phyloP scores from a whole-genome alignment of 30 jellyfish, hydroid and myxozoan species.

The Aurelia aurita complex sp. Pacific region DNA sequence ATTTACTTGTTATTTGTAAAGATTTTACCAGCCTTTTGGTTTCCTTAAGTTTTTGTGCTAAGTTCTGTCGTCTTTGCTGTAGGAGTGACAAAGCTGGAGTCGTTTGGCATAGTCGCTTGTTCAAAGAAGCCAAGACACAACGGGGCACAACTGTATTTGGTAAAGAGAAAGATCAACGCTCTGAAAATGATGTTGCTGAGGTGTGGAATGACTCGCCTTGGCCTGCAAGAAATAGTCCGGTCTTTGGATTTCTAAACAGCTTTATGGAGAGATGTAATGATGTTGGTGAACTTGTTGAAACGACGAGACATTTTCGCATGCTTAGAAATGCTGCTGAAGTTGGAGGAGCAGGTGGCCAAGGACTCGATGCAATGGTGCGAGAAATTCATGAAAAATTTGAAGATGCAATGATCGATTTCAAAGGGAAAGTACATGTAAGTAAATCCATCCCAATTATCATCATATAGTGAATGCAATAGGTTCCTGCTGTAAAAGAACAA shows the following conservation, averaged over 20 bases:
- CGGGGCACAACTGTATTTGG: constrained; percentile 63
- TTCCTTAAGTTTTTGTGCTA: too few species aligned
- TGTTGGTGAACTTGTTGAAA: constrained; percentile 77
- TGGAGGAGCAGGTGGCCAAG: constrained; percentile 84
- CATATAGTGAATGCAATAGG: too few species aligned
- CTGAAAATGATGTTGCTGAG: constrained; percentile 19
- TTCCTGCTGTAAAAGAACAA: too few species aligned
- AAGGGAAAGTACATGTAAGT: constrained; percentile 61
- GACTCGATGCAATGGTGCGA: constrained; percentile 73
- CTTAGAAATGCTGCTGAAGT: constrained; percentile 67
- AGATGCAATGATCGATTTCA: constrained; percentile 61
- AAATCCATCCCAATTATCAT: too few species aligned
- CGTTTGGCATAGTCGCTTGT: constrained; percentile 82
- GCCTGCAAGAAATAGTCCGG: constrained; percentile 84
- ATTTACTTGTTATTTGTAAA: too few species aligned
- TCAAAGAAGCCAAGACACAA: constrained; percentile 66
- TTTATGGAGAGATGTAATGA: constrained; percentile 88
- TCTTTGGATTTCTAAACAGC: constrained; percentile 56
- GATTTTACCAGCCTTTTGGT: too few species aligned
- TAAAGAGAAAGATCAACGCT: constrained; percentile 42
- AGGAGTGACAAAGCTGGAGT: constrained; percentile 72
- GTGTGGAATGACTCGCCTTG: constrained; percentile 85
- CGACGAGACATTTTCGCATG: constrained; percentile 70
- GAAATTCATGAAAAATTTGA: constrained; percentile 69
- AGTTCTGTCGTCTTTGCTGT: not conserved